Evolutionary conservation across 1,140 invertebrate genomes (phyloP).

Genomic region (Whitmania pigra): DNA sequence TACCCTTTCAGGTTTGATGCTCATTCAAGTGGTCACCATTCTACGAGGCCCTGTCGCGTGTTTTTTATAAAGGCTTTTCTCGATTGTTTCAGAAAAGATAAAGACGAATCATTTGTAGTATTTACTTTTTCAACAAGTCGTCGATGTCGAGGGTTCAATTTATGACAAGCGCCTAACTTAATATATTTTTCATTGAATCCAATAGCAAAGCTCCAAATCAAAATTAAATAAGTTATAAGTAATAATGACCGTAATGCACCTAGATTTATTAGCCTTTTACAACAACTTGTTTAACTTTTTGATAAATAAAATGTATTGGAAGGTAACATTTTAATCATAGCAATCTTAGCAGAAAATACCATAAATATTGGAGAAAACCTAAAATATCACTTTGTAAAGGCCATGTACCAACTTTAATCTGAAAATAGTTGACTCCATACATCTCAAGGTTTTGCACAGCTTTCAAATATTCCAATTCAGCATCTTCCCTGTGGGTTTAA

Average conservation of each 20-base stretch:
- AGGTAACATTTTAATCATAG: neutral
- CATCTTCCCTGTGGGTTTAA: slow-evolving; percentile 64
- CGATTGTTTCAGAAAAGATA: too few relatives aligned
- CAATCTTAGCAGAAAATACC: neutral
- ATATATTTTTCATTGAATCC: too few relatives aligned
- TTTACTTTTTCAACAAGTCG: too few relatives aligned
- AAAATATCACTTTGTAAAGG: slow-evolving; percentile 12
- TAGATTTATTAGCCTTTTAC: neutral
- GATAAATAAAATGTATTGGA: neutral
- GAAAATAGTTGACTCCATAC: slow-evolving; percentile 90
- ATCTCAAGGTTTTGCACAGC: slow-evolving; percentile 98
- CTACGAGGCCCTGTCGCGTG: too few relatives aligned
- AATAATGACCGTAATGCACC: neutral
- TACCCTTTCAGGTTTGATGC: too few relatives aligned
- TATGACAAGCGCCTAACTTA: too few relatives aligned
- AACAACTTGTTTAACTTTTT: neutral
- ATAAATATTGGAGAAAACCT: neutral
- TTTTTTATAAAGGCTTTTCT: too few relatives aligned
- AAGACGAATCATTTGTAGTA: too few relatives aligned
- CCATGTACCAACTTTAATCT: slow-evolving; percentile 42
- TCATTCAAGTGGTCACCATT: too few relatives aligned
- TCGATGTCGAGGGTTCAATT: too few relatives aligned
- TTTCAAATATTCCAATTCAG: slow-evolving; percentile 97
- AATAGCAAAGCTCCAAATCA: too few relatives aligned
- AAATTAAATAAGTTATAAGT: neutral